These are phyloP conservation scores for Teleopsis dalmanni DNA, from an alignment of 1,140 invertebrate genomes.

Conservation along the genomic window DNA sequence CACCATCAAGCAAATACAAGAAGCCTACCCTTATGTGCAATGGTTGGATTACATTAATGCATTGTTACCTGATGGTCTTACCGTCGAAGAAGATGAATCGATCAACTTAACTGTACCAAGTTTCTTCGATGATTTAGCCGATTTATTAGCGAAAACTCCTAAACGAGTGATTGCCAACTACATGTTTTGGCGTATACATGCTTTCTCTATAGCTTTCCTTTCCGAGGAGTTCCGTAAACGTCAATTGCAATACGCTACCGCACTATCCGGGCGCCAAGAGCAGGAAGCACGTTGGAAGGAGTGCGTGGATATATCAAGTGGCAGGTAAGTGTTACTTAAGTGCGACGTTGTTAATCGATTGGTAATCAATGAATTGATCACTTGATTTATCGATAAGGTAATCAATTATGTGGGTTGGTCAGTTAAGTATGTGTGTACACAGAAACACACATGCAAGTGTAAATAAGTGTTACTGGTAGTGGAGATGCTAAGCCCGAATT, in stretches of 20 bases:
- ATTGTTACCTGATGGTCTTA: constrained; percentile 55
- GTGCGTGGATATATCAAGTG: constrained; percentile 64
- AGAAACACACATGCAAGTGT: too few relatives aligned
- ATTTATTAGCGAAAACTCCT: constrained; percentile 46
- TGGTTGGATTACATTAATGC: constrained; percentile 68
- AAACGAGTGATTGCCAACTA: constrained; percentile 63
- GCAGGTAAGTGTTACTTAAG: constrained; percentile 48
- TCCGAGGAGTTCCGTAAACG: constrained; percentile 62
- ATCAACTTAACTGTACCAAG: constrained; percentile 74
- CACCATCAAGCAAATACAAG: constrained; percentile 65
- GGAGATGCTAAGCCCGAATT: too few relatives aligned
- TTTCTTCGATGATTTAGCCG: constrained; percentile 63
- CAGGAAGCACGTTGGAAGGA: constrained; percentile 79
- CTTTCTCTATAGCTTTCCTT: constrained; percentile 65
- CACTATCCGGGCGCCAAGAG: constrained; percentile 65
- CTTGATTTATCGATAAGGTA: too few relatives aligned
- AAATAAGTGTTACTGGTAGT: too few relatives aligned
- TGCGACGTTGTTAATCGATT: too few relatives aligned
- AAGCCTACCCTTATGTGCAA: constrained; percentile 54
- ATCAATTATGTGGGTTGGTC: too few relatives aligned
- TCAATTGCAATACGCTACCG: constrained; percentile 65
- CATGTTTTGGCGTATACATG: constrained; percentile 71
- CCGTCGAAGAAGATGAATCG: constrained; percentile 61
- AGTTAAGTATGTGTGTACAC: too few relatives aligned
- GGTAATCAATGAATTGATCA: too few relatives aligned